A percentile compares a stretch with the other conserved stretches of the same genome.
phyloP scores from a whole-genome alignment of 2,797 vertebrate genomes.

The Cheirogaleus major region DNA sequence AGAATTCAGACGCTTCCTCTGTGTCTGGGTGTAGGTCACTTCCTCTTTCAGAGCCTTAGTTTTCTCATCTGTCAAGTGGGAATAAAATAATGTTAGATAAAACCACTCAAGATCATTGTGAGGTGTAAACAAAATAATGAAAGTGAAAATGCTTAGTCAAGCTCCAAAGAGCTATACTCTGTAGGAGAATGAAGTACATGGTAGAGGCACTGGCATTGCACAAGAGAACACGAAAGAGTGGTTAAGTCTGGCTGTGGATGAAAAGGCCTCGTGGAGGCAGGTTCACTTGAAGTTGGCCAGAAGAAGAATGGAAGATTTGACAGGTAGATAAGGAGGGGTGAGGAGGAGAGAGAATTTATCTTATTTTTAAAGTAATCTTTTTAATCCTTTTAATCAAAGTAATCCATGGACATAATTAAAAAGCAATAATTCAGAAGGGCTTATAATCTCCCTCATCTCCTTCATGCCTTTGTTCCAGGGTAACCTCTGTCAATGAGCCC shows the following conservation, averaged over 20 bases:
- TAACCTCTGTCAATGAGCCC: neutral
- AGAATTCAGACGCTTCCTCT: neutral
- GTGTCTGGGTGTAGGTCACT: neutral
- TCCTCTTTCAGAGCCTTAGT: neutral
- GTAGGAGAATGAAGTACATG: neutral
- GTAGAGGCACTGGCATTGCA: neutral
- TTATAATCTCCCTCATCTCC: neutral
- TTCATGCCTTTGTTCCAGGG: neutral
- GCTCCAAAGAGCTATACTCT: neutral
- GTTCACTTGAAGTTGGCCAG: neutral
- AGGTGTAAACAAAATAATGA: neutral
- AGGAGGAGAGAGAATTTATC: neutral
- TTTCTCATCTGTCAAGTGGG: neutral
- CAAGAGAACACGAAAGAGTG: neutral
- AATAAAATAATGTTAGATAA: conserved; percentile 7
- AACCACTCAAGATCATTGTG: neutral
- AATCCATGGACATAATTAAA: neutral
- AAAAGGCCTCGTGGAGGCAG: neutral
- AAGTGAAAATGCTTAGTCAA: neutral
- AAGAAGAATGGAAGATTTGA: neutral
- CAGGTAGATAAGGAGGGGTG: neutral
- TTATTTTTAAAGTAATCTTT: neutral
- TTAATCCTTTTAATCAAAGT: neutral
- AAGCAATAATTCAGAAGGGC: neutral
- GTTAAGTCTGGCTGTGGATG: neutral